A percentile compares a stretch with the other conserved stretches of the same genome.
phyloP scores from a whole-genome alignment of 2,113 vertebrate genomes.

The Cyanoramphus novaezelandiae region DNA sequence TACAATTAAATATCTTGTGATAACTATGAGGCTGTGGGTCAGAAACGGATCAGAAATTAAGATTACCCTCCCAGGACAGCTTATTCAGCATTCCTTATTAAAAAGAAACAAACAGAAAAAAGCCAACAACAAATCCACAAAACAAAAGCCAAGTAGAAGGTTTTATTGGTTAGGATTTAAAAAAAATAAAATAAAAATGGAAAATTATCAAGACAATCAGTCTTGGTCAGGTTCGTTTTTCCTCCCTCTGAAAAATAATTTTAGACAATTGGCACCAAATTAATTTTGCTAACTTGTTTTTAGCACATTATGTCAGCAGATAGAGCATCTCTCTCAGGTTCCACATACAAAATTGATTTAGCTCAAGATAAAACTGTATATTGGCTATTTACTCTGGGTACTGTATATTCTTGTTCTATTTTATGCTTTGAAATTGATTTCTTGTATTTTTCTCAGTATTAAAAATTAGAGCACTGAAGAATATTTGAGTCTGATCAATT shows the following conservation, averaged over 20 bases:
- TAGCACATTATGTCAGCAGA: not conserved
- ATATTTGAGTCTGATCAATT: constrained; percentile 60
- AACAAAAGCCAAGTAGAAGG: not conserved
- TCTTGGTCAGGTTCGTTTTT: not conserved
- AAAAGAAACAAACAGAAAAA: not conserved
- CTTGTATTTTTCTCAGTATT: constrained; percentile 62
- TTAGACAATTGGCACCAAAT: constrained; percentile 4
- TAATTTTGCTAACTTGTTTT: constrained; percentile 56
- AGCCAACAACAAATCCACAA: not conserved
- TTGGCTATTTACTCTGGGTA: constrained; percentile 58
- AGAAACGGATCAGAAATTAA: constrained; percentile 29
- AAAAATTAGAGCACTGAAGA: constrained; percentile 64
- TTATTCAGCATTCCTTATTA: not conserved
- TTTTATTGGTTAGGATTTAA: not conserved
- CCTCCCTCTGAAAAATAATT: not conserved
- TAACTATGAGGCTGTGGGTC: not conserved
- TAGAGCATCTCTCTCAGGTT: constrained; percentile 20
- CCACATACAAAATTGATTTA: constrained; percentile 60
- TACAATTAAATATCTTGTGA: constrained; percentile 25
- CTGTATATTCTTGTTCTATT: constrained; percentile 52
- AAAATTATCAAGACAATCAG: not conserved
- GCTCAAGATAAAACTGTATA: constrained; percentile 51
- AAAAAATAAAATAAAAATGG: not conserved
- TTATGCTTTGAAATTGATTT: constrained; percentile 72
- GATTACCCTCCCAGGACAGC: not conserved